Percentiles rank a stretch among this genome's conserved stretches.
Conservation (phyloP, 2,797 vertebrate species). For the Hoplostethus mediterraneus region DNA sequence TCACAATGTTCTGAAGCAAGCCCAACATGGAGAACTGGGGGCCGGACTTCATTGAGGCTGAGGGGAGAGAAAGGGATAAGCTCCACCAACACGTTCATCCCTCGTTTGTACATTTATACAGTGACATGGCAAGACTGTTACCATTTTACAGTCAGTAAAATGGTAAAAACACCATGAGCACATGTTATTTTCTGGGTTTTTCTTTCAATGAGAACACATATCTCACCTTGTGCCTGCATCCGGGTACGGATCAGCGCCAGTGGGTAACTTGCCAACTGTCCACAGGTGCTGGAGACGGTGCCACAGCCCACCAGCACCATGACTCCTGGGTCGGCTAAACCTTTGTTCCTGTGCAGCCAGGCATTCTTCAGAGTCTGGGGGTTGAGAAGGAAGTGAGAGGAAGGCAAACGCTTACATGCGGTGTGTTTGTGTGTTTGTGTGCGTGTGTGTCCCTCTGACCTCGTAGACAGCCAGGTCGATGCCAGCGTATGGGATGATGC, state of each 20-base stretch:
- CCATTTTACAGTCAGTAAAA: background rate
- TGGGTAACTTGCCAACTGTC: conserved; percentile 96
- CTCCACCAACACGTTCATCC: background rate
- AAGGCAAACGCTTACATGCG: conserved; percentile 2
- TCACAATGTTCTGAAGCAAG: conserved; percentile 89
- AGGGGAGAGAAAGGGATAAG: conserved; percentile 15
- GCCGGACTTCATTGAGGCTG: conserved; percentile 88
- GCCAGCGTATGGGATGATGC: conserved; percentile 96
- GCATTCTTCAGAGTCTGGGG: conserved; percentile 91
- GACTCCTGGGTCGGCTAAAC: conserved; percentile 91
- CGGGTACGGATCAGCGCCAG: conserved; percentile 94
- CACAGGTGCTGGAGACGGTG: conserved; percentile 94
- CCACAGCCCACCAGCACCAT: conserved; percentile 93
- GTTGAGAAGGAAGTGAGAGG: conserved; percentile 11
- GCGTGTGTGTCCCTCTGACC: conserved; percentile 76
- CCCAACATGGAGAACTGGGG: conserved; percentile 91
- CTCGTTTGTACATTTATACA: background rate
- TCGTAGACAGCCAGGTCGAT: conserved; percentile 97
- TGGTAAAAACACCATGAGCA: background rate
- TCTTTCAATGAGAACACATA: background rate
- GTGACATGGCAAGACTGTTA: too few relatives aligned
- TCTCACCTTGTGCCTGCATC: conserved; percentile 97
- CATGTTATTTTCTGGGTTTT: background rate
- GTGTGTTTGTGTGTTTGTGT: background rate
- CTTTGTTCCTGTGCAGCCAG: conserved; percentile 91